These are phyloP conservation scores for Ostrea edulis DNA, from an alignment of 1,140 invertebrate species.

Conservation along the genomic window DNA sequence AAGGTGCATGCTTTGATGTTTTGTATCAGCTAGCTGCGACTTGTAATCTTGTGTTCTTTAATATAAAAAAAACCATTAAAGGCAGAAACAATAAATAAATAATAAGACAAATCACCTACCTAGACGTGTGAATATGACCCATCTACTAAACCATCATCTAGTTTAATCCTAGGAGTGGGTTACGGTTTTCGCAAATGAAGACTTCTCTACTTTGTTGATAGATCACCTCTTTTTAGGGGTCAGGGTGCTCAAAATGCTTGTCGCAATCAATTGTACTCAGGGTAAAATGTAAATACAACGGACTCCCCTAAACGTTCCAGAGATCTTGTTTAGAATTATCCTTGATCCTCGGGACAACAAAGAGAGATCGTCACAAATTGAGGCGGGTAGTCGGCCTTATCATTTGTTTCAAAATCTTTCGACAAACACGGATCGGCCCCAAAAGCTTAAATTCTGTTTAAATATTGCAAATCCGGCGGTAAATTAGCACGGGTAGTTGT, in stretches of 20 bases:
- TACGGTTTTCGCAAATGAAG: conserved; percentile 15
- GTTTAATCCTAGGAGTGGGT: conserved; percentile 6
- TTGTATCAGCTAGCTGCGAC: neutral
- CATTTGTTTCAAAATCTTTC: conserved; percentile 43
- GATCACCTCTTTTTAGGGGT: conserved; percentile 31
- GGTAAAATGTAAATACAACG: conserved; percentile 39
- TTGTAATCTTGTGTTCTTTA: conserved; percentile 5
- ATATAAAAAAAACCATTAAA: neutral
- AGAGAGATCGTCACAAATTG: conserved; percentile 32
- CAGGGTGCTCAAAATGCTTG: conserved; percentile 41
- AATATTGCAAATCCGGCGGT: conserved; percentile 38
- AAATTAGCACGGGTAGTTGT: conserved; percentile 32
- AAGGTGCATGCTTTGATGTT: conserved; percentile 1
- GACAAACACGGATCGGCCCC: conserved; percentile 35
- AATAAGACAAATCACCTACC: neutral
- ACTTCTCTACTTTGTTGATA: conserved; percentile 15
- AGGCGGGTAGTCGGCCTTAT: conserved; percentile 39
- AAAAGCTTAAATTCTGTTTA: conserved; percentile 39
- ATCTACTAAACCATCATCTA: conserved; percentile 21
- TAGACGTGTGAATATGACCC: conserved; percentile 13
- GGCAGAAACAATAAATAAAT: neutral
- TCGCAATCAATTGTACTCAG: conserved; percentile 29
- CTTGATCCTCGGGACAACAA: conserved; percentile 23
- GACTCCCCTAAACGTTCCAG: conserved; percentile 39
- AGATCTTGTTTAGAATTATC: conserved; percentile 42